These are phyloP conservation scores for Chalcosyrphus nemorum DNA, from an alignment of 2,888 invertebrate genomes.

Conservation along the genomic window DNA sequence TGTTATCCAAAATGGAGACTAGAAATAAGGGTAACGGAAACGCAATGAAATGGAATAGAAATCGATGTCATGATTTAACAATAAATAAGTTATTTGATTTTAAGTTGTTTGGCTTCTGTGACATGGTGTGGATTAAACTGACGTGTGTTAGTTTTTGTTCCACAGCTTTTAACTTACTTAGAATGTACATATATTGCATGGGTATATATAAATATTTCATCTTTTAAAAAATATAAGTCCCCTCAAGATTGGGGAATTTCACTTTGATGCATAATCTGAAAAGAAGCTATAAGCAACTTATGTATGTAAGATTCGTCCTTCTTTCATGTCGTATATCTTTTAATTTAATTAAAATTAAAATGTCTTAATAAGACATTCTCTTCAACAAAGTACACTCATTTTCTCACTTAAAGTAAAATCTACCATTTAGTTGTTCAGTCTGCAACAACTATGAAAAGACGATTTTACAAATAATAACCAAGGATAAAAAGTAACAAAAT, in stretches of 20 bases:
- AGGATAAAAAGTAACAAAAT: constrained; percentile 57
- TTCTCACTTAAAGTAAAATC: constrained; percentile 1
- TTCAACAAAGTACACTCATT: background rate
- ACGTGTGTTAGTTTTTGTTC: background rate
- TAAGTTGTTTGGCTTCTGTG: background rate
- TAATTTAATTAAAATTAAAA: background rate
- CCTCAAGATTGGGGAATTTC: too few species aligned
- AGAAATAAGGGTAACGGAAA: background rate
- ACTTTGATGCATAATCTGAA: too few species aligned
- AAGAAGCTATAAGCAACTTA: too few species aligned
- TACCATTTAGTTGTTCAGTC: constrained; percentile 26
- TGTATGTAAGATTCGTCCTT: too few species aligned
- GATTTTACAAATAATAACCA: constrained; percentile 52
- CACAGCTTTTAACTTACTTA: too few species aligned
- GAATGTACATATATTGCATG: too few species aligned
- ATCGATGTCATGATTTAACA: background rate
- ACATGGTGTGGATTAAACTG: background rate
- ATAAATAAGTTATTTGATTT: background rate
- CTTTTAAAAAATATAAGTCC: too few species aligned
- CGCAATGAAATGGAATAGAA: background rate
- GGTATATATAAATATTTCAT: too few species aligned
- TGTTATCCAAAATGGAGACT: background rate
- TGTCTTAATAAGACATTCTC: background rate
- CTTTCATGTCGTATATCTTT: background rate
- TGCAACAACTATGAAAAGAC: constrained; percentile 9